These are phyloP conservation scores for Rhopalosiphum maidis DNA, from an alignment of 1,140 invertebrate species.

Conservation along the genomic window DNA sequence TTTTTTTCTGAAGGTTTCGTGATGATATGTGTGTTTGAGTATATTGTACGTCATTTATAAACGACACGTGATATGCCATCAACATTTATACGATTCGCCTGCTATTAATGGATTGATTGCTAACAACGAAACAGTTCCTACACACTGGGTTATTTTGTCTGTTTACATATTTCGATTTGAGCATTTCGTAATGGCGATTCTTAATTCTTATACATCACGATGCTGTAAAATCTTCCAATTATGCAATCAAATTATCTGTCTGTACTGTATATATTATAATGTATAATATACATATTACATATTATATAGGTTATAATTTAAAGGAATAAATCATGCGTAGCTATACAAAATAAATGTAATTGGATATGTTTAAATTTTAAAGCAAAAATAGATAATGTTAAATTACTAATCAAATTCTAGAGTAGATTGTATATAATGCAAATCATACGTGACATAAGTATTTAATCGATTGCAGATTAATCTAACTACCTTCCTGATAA, in stretches of 20 bases:
- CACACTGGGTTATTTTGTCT: neutral
- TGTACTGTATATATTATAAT: neutral
- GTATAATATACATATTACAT: neutral
- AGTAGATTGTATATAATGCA: neutral
- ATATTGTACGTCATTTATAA: neutral
- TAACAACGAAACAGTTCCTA: neutral
- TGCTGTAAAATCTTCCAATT: neutral
- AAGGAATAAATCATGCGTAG: neutral
- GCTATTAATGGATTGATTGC: neutral
- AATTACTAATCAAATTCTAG: neutral
- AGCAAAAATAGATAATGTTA: neutral
- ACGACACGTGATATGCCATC: neutral
- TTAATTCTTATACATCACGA: neutral
- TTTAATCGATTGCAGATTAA: neutral
- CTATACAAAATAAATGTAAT: no score
- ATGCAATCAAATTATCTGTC: neutral
- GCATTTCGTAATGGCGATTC: neutral
- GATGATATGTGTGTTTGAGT: neutral
- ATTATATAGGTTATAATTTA: neutral
- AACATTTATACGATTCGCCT: neutral
- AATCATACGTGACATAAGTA: neutral
- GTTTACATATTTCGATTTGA: neutral
- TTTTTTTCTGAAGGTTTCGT: neutral
- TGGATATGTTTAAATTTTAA: neutral
- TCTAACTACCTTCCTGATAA: no score